Conservation (phyloP, 2,888 invertebrate genomes). For the Nasonovia ribisnigri region DNA sequence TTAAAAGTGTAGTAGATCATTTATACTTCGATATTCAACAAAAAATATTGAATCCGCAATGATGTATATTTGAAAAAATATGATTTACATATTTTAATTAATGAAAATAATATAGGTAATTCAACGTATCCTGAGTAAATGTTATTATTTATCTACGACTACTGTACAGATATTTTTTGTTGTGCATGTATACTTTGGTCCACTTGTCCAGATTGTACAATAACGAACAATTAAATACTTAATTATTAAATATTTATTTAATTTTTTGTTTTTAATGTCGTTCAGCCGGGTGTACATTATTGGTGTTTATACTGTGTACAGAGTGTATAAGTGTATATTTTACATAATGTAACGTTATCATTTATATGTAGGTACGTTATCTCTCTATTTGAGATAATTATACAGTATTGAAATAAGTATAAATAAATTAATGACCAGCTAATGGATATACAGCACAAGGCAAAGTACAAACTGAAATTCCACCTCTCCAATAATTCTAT, state of each 20-base stretch:
- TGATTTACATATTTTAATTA: not conserved
- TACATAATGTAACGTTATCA: not conserved
- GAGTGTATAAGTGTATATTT: not conserved
- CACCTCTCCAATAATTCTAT: slow-evolving; percentile 19
- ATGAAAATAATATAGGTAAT: not conserved
- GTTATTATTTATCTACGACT: not conserved
- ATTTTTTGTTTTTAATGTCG: too few species aligned
- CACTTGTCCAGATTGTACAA: too few species aligned
- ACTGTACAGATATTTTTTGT: not conserved
- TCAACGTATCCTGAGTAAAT: not conserved
- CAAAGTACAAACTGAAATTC: slow-evolving; percentile 43
- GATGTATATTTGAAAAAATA: not conserved
- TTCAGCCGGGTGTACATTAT: not conserved
- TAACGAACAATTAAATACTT: not conserved
- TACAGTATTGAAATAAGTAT: not conserved
- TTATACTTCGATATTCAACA: not conserved
- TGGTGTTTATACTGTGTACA: not conserved
- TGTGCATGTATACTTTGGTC: not conserved
- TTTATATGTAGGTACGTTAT: not conserved
- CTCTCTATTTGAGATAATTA: not conserved
- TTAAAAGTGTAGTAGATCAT: not conserved
- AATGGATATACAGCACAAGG: not conserved
- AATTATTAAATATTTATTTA: not conserved
- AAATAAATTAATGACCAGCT: slow-evolving; percentile 1
- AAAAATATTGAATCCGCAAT: not conserved